These are phyloP conservation scores for Macrocentrus cingulum DNA, from an alignment of 1,140 invertebrate species.

Conservation along the genomic window DNA sequence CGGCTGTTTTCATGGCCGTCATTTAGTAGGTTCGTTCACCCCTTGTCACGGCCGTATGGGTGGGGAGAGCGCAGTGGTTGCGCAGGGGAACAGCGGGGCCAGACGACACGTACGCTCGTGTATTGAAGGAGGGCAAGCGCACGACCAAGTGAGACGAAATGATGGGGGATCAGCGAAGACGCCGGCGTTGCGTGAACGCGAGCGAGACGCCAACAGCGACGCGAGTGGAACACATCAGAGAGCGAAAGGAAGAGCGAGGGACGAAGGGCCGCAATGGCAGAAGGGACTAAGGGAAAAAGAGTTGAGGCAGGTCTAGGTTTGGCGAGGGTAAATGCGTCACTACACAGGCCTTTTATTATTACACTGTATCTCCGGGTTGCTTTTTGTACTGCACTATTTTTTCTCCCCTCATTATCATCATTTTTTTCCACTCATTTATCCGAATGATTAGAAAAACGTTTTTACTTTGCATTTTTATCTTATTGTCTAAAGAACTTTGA, in stretches of 20 bases:
- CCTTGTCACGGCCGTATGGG: slow-evolving; percentile 42
- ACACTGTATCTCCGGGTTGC: no score
- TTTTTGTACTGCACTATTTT: no score
- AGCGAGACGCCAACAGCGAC: slow-evolving; percentile 26
- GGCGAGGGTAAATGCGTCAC: slow-evolving; percentile 53
- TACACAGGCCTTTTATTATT: slow-evolving; percentile 22
- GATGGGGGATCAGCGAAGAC: slow-evolving; percentile 17
- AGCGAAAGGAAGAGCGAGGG: slow-evolving; percentile 11
- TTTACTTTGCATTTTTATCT: no score
- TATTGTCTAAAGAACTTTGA: no score
- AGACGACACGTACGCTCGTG: slow-evolving; percentile 47
- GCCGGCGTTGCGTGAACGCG: slow-evolving; percentile 21
- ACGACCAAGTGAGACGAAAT: slow-evolving; percentile 25
- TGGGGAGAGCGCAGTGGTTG: slow-evolving; percentile 26
- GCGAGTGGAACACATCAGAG: slow-evolving; percentile 29
- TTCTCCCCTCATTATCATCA: no score
- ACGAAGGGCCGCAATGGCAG: slow-evolving; percentile 6
- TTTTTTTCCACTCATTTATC: no score
- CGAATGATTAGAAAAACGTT: no score
- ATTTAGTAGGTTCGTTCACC: slow-evolving; percentile 61
- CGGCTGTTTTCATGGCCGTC: slow-evolving; percentile 61
- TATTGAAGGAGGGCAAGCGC: slow-evolving; percentile 21
- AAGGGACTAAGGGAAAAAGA: slow-evolving; percentile 50
- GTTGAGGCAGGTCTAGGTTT: slow-evolving; percentile 55
- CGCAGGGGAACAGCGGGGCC: slow-evolving; percentile 34